Evolutionary conservation across 2,113 vertebrate species (phyloP).

Genomic region (Silurus asotus): DNA sequence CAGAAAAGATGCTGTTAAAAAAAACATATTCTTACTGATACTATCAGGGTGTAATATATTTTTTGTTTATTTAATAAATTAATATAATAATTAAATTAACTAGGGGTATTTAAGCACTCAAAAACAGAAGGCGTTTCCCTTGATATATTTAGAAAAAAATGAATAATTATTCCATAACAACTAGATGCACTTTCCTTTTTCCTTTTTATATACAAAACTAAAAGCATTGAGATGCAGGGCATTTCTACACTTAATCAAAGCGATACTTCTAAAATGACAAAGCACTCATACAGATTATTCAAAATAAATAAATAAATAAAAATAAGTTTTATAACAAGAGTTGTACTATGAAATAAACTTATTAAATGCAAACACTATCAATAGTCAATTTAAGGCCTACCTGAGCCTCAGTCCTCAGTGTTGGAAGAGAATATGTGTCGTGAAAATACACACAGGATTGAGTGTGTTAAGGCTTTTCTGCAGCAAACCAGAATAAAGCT

Average conservation of each 20-base stretch:
- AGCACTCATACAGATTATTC: neutral
- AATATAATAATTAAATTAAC: neutral
- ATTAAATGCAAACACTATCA: neutral
- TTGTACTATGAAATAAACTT: neutral
- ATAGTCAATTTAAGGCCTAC: neutral
- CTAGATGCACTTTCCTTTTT: neutral
- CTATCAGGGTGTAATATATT: neutral
- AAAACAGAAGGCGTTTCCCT: too few species aligned
- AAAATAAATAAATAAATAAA: neutral
- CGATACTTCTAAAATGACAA: neutral
- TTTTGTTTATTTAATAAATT: neutral
- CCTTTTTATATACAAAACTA: neutral
- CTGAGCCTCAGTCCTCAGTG: slow-evolving; percentile 23
- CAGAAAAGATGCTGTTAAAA: neutral
- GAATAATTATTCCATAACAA: neutral
- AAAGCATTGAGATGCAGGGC: neutral
- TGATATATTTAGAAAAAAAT: neutral
- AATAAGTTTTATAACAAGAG: neutral
- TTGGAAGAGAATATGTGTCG: neutral
- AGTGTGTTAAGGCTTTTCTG: neutral
- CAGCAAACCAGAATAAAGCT: slow-evolving; percentile 3
- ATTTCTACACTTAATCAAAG: neutral
- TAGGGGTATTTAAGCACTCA: neutral
- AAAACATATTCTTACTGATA: neutral
- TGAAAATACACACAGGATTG: neutral